A percentile compares a stretch with the other conserved stretches of the same genome.
These are phyloP conservation scores for Strigamia transsilvanica DNA, from an alignment of 2,888 invertebrate species.

Conservation along the genomic window DNA sequence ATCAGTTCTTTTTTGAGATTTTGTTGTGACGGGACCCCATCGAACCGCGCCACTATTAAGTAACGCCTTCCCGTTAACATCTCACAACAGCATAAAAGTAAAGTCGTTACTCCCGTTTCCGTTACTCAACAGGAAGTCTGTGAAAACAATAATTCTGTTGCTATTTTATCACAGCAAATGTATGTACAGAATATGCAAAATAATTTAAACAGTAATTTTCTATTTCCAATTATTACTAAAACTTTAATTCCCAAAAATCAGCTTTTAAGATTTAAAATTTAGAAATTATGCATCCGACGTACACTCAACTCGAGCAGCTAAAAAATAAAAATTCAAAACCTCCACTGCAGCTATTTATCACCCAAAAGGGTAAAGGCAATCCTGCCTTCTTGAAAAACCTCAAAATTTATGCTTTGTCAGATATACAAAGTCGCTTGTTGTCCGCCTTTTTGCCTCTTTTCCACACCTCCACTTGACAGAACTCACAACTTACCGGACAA, in stretches of 20 bases:
- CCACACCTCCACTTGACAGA: slow-evolving; percentile 15
- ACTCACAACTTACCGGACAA: slow-evolving; percentile 26
- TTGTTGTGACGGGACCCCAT: too few relatives aligned
- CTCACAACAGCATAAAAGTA: too few relatives aligned
- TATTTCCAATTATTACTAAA: too few relatives aligned
- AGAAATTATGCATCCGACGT: not conserved
- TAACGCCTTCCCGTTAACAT: too few relatives aligned
- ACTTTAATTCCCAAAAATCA: not conserved
- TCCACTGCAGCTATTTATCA: not conserved
- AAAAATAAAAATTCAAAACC: not conserved
- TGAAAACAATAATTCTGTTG: too few relatives aligned
- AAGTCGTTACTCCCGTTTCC: too few relatives aligned
- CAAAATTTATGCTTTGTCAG: slow-evolving; percentile 22
- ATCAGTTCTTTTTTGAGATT: too few relatives aligned
- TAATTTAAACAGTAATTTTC: too few relatives aligned
- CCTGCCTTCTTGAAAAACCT: slow-evolving; percentile 1
- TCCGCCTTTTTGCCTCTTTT: not conserved
- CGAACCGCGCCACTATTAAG: too few relatives aligned
- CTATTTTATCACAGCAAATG: too few relatives aligned
- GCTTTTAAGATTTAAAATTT: not conserved
- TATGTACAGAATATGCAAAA: too few relatives aligned
- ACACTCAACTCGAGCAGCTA: not conserved
- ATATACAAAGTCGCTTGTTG: slow-evolving; percentile 31
- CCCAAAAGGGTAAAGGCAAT: slow-evolving; percentile 7
- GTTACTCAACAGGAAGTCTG: too few relatives aligned